Percentiles rank a stretch among this genome's conserved stretches.
phyloP scores from a whole-genome alignment of 2,113 vertebrate species.

The Erinaceus europaeus region DNA sequence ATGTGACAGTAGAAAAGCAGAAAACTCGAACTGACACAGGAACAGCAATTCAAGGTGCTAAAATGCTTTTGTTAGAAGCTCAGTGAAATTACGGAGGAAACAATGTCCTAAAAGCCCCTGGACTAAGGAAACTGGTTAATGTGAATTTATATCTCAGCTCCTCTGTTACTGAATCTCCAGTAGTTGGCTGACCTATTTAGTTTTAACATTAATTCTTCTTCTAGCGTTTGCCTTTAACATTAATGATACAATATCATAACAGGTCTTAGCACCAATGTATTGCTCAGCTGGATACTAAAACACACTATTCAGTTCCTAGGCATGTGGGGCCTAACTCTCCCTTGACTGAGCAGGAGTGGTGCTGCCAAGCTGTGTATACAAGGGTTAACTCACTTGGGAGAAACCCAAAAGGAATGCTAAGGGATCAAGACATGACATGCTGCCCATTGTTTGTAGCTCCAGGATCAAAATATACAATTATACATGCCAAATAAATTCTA shows the following conservation, averaged over 20 bases:
- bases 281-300: background rate
- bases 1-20: rapidly evolving
- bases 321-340: background rate
- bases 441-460: constrained; percentile 85
- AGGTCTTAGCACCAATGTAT: background rate
- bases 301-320: background rate
- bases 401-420: constrained; percentile 79
- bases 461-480: constrained; percentile 88
- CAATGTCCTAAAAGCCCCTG: background rate
- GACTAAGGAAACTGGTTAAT: background rate
- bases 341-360: background rate
- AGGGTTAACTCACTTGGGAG: constrained; percentile 79
- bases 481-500: constrained; percentile 88
- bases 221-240: background rate
- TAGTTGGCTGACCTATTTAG: background rate
- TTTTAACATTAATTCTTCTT: no score
- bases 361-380: background rate
- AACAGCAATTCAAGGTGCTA: background rate
- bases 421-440: constrained; percentile 84
- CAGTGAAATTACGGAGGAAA: background rate
- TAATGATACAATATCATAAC: background rate
- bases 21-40: background rate
- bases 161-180: background rate
- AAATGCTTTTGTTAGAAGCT: background rate
- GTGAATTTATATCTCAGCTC: background rate